Conservation (phyloP, 1,140 invertebrate species). For the Rhyzopertha dominica region DNA sequence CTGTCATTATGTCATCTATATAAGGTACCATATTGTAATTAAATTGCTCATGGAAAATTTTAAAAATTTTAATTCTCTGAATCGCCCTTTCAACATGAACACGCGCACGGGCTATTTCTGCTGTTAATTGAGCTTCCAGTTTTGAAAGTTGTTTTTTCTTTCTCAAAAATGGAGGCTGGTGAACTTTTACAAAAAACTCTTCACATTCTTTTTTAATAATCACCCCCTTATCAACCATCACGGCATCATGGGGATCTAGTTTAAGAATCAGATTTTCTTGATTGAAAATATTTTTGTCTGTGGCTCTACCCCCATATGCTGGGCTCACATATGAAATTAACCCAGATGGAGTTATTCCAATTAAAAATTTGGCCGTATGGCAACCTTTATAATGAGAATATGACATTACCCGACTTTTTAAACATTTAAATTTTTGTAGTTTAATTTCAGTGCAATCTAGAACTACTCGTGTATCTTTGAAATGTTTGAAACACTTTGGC, state of each 20-base stretch:
- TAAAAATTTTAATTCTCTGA: constrained; percentile 11
- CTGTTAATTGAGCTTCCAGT: constrained; percentile 1
- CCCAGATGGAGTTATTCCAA: too few species aligned
- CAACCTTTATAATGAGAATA: too few species aligned
- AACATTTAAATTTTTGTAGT: too few species aligned
- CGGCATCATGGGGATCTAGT: constrained; percentile 6
- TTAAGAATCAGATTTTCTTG: constrained; percentile 5
- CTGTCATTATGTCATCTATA: constrained; percentile 8
- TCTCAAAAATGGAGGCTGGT: constrained; percentile 10
- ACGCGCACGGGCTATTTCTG: constrained; percentile 6
- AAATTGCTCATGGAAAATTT: constrained; percentile 1
- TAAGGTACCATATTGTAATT: constrained; percentile 2
- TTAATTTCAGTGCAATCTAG: too few species aligned
- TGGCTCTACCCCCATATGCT: background rate
- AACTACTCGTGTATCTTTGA: too few species aligned
- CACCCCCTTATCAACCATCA: constrained; percentile 13
- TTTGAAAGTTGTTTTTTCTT: constrained; percentile 6
- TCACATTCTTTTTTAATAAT: constrained; percentile 11
- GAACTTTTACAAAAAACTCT: constrained; percentile 4
- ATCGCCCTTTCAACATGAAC: constrained; percentile 12
- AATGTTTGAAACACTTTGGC: too few species aligned
- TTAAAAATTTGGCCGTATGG: too few species aligned
- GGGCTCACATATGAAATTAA: constrained; percentile 21
- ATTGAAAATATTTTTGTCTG: constrained; percentile 9
- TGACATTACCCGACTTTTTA: too few species aligned